These are phyloP conservation scores for Sicus ferrugineus DNA, from an alignment of 2,888 invertebrate genomes.

Conservation along the genomic window DNA sequence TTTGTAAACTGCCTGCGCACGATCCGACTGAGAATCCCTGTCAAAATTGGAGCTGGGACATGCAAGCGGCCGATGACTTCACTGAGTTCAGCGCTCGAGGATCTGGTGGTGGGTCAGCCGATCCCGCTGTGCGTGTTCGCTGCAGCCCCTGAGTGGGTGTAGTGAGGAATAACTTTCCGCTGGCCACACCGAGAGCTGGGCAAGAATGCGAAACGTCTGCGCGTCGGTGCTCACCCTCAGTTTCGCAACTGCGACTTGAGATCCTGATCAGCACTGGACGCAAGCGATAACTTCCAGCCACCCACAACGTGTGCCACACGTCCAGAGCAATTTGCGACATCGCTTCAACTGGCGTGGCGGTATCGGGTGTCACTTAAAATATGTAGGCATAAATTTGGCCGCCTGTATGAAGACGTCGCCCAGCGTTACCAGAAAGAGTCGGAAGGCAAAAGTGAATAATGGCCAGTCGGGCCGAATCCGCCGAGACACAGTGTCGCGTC, in stretches of 20 bases:
- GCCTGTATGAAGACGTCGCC: slow-evolving; percentile 5
- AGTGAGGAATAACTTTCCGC: slow-evolving; percentile 5
- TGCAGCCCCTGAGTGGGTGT: slow-evolving; percentile 2
- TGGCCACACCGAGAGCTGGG: neutral
- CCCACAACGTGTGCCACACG: slow-evolving; percentile 13
- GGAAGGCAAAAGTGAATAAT: slow-evolving; percentile 19
- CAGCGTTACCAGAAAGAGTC: neutral
- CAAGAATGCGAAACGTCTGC: neutral
- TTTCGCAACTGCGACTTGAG: neutral
- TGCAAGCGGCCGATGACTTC: neutral
- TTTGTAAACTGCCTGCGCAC: slow-evolving; percentile 44
- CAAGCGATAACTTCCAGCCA: slow-evolving; percentile 9
- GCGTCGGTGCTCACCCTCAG: neutral
- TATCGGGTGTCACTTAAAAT: slow-evolving; percentile 23
- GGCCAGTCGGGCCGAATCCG: slow-evolving; percentile 6
- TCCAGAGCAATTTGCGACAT: neutral
- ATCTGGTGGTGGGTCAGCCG: neutral
- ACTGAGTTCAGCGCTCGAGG: neutral
- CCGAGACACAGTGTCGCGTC: too few species aligned
- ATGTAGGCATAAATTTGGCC: slow-evolving; percentile 18
- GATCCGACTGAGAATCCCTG: neutral
- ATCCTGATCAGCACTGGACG: neutral
- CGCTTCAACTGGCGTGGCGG: slow-evolving; percentile 8
- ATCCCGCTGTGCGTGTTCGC: neutral
- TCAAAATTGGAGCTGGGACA: slow-evolving; percentile 5